Percentiles rank a stretch among this genome's conserved stretches.
Evolutionary conservation across 2,888 invertebrate genomes (phyloP).

Genomic region (Thera britannica): DNA sequence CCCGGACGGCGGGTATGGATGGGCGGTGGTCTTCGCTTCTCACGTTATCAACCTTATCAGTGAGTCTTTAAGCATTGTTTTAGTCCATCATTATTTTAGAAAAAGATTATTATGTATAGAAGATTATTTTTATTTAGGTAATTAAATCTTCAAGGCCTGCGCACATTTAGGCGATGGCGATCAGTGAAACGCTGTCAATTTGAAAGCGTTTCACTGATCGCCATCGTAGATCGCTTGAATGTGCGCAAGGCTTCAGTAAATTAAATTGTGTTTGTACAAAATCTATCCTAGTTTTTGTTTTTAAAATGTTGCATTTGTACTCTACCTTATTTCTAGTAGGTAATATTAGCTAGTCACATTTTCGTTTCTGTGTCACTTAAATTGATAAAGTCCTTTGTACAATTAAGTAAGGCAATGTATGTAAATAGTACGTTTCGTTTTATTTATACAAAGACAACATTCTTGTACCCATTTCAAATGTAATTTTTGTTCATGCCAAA

Average conservation of each 20-base stretch:
- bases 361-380: neutral
- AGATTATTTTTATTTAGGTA: too few relatives aligned
- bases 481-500: slow-evolving; percentile 4
- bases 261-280: too few relatives aligned
- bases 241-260: too few relatives aligned
- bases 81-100: neutral
- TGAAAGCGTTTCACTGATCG: too few relatives aligned
- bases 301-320: too few relatives aligned
- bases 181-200: too few relatives aligned
- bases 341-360: neutral
- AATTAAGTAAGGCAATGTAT: slow-evolving; percentile 1
- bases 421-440: neutral
- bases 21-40: slow-evolving; percentile 17
- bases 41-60: slow-evolving; percentile 22
- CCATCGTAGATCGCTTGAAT: too few relatives aligned
- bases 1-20: slow-evolving; percentile 21
- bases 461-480: neutral
- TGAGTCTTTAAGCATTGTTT: slow-evolving; percentile 3
- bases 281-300: too few relatives aligned
- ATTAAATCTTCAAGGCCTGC: too few relatives aligned
- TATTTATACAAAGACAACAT: neutral
- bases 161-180: too few relatives aligned
- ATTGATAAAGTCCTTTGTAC: neutral
- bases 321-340: too few relatives aligned
- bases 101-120: too few relatives aligned